Evolutionary conservation across 2,888 invertebrate genomes (phyloP).

Genomic region (Melanostoma mellinum): DNA sequence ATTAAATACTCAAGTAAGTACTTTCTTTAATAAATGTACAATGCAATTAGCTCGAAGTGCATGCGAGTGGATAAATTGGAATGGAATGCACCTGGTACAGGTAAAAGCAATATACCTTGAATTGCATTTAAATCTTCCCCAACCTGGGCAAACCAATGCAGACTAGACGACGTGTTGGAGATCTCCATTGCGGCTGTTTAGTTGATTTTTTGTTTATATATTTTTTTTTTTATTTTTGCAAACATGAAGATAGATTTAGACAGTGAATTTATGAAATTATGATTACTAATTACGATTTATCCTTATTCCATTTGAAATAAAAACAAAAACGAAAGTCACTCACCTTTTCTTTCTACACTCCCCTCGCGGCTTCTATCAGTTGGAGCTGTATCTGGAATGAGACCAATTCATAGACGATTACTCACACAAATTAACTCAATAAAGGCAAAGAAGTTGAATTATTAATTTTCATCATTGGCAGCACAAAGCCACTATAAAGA

Average conservation of each 20-base stretch:
- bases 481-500: not conserved
- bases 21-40: slow-evolving; percentile 19
- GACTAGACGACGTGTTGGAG: slow-evolving; percentile 76
- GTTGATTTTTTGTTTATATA: slow-evolving; percentile 8
- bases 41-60: slow-evolving; percentile 56
- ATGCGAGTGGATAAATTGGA: slow-evolving; percentile 52
- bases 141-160: slow-evolving; percentile 82
- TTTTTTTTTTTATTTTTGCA: slow-evolving; percentile 23
- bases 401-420: slow-evolving; percentile 51
- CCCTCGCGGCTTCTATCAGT: slow-evolving; percentile 81
- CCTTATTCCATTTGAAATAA: slow-evolving; percentile 1
- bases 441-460: slow-evolving; percentile 42
- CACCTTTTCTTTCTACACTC: slow-evolving; percentile 81
- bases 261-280: slow-evolving; percentile 18
- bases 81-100: slow-evolving; percentile 39
- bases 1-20: slow-evolving; percentile 24
- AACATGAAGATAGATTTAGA: slow-evolving; percentile 38
- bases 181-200: slow-evolving; percentile 72
- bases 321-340: slow-evolving; percentile 46
- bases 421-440: slow-evolving; percentile 46
- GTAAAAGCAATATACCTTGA: slow-evolving; percentile 76
- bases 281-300: slow-evolving; percentile 15
- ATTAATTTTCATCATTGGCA: slow-evolving; percentile 14
- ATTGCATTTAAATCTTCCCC: slow-evolving; percentile 79
- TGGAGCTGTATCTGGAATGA: slow-evolving; percentile 79